Conservation (phyloP, 1,140 invertebrate species). For the Planococcus citri region DNA sequence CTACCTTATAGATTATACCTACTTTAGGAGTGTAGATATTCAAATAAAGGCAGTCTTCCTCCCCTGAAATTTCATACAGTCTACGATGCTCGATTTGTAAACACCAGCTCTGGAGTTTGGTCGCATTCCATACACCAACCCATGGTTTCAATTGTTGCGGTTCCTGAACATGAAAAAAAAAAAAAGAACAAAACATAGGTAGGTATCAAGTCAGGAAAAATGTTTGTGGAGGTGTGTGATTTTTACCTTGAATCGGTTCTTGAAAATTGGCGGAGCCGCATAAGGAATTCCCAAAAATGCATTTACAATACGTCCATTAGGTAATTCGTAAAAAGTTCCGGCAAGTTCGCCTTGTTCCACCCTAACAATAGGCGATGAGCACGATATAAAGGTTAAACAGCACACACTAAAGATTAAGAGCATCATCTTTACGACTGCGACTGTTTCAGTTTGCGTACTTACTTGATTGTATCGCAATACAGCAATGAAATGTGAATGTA, state of each 20-base stretch:
- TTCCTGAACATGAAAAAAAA: conserved; percentile 23
- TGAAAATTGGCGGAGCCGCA: conserved; percentile 42
- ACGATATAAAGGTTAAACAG: no score
- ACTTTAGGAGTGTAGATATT: conserved; percentile 30
- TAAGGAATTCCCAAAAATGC: conserved; percentile 47
- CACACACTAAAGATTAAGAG: no score
- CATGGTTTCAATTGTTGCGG: conserved; percentile 25
- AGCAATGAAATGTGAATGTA: no score
- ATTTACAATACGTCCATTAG: conserved; percentile 21
- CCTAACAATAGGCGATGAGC: no score
- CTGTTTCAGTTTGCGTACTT: no score
- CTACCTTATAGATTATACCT: no score
- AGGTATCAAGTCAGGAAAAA: neutral
- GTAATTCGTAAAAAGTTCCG: neutral
- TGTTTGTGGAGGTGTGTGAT: neutral
- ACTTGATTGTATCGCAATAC: no score
- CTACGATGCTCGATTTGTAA: conserved; percentile 24
- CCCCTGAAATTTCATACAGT: neutral
- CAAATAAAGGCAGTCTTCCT: conserved; percentile 30
- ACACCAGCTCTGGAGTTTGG: conserved; percentile 19
- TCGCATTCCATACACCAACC: conserved; percentile 26
- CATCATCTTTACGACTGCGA: no score
- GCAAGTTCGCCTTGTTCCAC: conserved; percentile 23
- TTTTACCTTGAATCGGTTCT: conserved; percentile 43
- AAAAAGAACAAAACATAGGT: neutral